Evolutionary conservation across 1,140 invertebrate genomes (phyloP).

Genomic region (Drosophila bifasciata): DNA sequence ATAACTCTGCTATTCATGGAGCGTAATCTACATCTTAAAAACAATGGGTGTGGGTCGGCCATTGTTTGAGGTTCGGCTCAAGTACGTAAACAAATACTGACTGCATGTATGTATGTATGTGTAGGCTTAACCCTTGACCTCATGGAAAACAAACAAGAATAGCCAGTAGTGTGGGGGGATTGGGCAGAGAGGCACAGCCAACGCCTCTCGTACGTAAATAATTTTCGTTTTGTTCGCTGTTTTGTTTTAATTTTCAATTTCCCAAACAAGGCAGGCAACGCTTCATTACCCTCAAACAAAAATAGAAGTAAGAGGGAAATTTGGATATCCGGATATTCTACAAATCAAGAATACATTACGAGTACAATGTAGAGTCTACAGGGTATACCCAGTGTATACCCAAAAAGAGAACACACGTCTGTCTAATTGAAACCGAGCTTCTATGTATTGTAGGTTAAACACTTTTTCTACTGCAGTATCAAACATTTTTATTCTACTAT

Average conservation of each 20-base stretch:
- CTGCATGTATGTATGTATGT: constrained; percentile 30
- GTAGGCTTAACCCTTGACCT: constrained; percentile 75
- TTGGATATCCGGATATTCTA: background rate
- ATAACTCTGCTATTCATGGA: constrained; percentile 23
- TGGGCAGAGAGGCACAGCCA: constrained; percentile 2
- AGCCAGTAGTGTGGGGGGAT: background rate
- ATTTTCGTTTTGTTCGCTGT: constrained; percentile 21
- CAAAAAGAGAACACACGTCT: too few species aligned
- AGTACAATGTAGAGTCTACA: too few species aligned
- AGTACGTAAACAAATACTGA: constrained; percentile 63
- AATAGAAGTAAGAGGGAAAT: background rate
- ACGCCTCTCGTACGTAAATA: constrained; percentile 48
- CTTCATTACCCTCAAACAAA: constrained; percentile 15
- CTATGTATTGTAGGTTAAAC: background rate
- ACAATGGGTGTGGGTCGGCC: constrained; percentile 44
- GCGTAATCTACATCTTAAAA: constrained; percentile 42
- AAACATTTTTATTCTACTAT: constrained; percentile 9
- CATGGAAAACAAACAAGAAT: constrained; percentile 38
- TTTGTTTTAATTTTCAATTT: constrained; percentile 24
- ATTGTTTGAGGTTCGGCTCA: constrained; percentile 49
- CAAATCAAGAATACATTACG: too few species aligned
- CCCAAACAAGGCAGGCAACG: background rate
- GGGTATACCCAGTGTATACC: too few species aligned
- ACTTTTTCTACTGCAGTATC: constrained; percentile 25
- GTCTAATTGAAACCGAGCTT: constrained; percentile 1